Conservation (phyloP, 2,797 vertebrate genomes). For the Megaceryle alcyon region DNA sequence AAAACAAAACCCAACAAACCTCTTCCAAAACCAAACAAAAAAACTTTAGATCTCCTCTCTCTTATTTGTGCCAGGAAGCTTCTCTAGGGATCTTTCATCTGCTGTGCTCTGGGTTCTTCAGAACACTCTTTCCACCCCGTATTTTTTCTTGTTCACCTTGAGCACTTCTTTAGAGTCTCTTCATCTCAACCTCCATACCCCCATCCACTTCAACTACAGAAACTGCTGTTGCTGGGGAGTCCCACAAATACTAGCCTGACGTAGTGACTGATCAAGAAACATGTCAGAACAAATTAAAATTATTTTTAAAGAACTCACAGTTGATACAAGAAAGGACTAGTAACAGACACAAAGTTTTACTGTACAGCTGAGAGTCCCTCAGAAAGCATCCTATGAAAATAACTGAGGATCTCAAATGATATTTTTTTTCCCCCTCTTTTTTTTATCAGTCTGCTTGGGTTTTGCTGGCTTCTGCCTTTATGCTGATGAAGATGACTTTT, state of each 20-base stretch:
- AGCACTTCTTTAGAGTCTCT: neutral
- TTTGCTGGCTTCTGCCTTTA: slow-evolving; percentile 23
- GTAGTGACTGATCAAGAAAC: neutral
- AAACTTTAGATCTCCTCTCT: neutral
- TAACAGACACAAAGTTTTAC: neutral
- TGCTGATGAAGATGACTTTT: slow-evolving; percentile 25
- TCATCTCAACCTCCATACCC: neutral
- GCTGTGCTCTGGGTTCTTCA: neutral
- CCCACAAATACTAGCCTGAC: neutral
- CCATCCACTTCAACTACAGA: neutral
- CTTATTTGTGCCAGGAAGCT: neutral
- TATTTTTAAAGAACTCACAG: neutral
- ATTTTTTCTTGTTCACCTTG: neutral
- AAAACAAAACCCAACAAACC: neutral
- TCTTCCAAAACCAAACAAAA: neutral
- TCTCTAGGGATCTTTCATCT: neutral
- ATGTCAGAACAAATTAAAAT: neutral
- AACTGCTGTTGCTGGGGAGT: neutral
- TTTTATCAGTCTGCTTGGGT: neutral
- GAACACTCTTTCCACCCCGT: neutral
- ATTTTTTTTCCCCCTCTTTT: rapidly evolving
- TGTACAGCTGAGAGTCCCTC: neutral
- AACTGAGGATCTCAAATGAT: neutral
- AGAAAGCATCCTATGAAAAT: neutral
- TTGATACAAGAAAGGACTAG: neutral